phyloP scores from a whole-genome alignment of 2,113 vertebrate species.

The Maccullochella peelii region DNA sequence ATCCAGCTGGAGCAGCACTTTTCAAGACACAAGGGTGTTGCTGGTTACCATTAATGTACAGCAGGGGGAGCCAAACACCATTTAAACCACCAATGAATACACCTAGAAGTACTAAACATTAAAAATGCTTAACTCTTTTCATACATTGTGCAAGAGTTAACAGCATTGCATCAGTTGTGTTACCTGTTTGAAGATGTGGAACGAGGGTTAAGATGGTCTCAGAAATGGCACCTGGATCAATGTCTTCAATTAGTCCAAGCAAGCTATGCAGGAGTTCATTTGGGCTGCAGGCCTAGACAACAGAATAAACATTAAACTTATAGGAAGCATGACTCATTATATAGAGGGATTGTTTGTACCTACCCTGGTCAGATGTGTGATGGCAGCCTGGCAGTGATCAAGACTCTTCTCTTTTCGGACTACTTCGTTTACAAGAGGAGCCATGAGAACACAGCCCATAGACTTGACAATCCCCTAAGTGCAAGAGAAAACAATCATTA shows the following conservation, averaged over 20 bases:
- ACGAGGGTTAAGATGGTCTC: constrained; percentile 86
- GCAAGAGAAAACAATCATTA: not conserved
- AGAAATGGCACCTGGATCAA: constrained; percentile 85
- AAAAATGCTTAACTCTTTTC: not conserved
- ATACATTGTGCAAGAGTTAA: not conserved
- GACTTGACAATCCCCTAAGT: constrained; percentile 87
- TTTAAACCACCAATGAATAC: not conserved
- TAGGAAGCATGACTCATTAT: not conserved
- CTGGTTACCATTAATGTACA: constrained; percentile 41
- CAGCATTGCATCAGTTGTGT: not conserved
- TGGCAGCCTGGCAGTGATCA: constrained; percentile 70
- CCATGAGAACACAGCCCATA: constrained; percentile 92
- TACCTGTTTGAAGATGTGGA: constrained; percentile 92
- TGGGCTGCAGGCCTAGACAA: constrained; percentile 89
- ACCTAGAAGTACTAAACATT: not conserved
- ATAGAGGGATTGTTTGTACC: not conserved
- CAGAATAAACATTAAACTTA: not conserved
- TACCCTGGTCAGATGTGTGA: constrained; percentile 78
- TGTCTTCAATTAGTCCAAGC: constrained; percentile 89
- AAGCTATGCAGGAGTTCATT: constrained; percentile 89
- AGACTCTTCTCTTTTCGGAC: constrained; percentile 53
- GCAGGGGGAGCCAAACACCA: constrained; percentile 63
- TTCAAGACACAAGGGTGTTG: not conserved
- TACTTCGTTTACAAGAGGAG: constrained; percentile 83
- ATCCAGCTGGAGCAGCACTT: constrained; percentile 88